Percentiles rank a stretch among this genome's conserved stretches.
phyloP scores from a whole-genome alignment of 2,113 vertebrate species.

The Camelus dromedarius region DNA sequence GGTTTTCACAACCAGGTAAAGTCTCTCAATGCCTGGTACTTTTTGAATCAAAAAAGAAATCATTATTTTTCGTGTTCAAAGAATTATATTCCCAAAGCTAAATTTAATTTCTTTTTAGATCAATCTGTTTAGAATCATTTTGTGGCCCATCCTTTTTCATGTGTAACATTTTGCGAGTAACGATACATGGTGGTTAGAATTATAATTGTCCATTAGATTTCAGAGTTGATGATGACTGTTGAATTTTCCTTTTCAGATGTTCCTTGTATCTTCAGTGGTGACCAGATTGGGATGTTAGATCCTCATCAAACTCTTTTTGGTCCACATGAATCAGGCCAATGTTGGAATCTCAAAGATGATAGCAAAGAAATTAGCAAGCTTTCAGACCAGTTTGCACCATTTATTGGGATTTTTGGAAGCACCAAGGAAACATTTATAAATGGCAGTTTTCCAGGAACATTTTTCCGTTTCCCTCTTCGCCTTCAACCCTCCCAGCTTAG shows the following conservation, averaged over 20 bases:
- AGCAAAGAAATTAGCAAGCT: slow-evolving; percentile 95
- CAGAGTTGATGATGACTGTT: slow-evolving; percentile 54
- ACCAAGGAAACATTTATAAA: slow-evolving; percentile 93
- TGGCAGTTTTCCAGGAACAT: slow-evolving; percentile 95
- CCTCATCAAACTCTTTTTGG: slow-evolving; percentile 98
- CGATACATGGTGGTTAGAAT: neutral
- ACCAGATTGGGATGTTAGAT: slow-evolving; percentile 98
- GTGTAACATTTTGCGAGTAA: neutral
- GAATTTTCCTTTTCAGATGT: slow-evolving; percentile 91
- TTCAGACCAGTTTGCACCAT: slow-evolving; percentile 96
- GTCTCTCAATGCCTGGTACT: neutral
- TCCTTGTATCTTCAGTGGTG: slow-evolving; percentile 98
- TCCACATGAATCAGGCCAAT: slow-evolving; percentile 96
- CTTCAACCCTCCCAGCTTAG: slow-evolving; percentile 95
- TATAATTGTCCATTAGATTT: neutral
- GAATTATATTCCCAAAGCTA: neutral
- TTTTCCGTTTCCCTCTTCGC: slow-evolving; percentile 98
- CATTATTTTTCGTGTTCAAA: slow-evolving; percentile 3
- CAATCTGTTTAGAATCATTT: neutral
- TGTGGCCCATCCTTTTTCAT: neutral
- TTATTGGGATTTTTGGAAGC: slow-evolving; percentile 95
- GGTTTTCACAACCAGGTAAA: neutral
- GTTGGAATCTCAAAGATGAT: slow-evolving; percentile 97
- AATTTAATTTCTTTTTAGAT: neutral
- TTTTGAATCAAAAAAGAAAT: slow-evolving; percentile 18